phyloP scores from a whole-genome alignment of 2,797 vertebrate species.

The Neomorphus geoffroyi region DNA sequence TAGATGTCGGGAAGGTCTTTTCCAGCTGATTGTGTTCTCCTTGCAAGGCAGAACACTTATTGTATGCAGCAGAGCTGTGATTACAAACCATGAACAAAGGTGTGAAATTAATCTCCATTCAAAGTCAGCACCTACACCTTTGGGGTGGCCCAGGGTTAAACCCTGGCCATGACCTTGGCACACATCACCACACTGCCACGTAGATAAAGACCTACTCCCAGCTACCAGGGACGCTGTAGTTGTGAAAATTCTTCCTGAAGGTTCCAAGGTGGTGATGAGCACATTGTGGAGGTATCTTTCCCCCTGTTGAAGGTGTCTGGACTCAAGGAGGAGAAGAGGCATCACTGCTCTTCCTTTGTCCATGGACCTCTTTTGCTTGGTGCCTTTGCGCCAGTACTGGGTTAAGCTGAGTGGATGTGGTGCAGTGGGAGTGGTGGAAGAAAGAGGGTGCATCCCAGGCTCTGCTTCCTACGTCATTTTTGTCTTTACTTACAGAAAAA shows the following conservation, averaged over 20 bases:
- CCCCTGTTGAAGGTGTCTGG: neutral
- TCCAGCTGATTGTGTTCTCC: neutral
- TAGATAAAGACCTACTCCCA: neutral
- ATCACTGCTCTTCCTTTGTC: neutral
- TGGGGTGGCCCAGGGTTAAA: neutral
- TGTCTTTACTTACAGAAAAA: neutral
- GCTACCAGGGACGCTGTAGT: neutral
- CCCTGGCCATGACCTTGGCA: fast-evolving
- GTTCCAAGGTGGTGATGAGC: neutral
- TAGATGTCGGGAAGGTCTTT: neutral
- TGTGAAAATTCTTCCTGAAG: neutral
- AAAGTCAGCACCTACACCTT: neutral
- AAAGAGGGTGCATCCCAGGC: neutral
- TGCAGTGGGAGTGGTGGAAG: neutral
- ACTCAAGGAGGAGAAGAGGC: neutral
- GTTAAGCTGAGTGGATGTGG: neutral
- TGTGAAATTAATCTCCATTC: neutral
- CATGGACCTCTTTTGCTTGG: neutral
- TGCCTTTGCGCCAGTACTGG: neutral
- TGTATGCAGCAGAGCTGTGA: neutral
- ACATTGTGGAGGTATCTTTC: neutral
- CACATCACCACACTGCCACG: neutral
- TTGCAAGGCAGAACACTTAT: neutral
- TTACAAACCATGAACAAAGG: neutral
- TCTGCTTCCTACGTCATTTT: neutral